phyloP scores from a whole-genome alignment of 2,797 vertebrate genomes.

The Ciconia nigra region DNA sequence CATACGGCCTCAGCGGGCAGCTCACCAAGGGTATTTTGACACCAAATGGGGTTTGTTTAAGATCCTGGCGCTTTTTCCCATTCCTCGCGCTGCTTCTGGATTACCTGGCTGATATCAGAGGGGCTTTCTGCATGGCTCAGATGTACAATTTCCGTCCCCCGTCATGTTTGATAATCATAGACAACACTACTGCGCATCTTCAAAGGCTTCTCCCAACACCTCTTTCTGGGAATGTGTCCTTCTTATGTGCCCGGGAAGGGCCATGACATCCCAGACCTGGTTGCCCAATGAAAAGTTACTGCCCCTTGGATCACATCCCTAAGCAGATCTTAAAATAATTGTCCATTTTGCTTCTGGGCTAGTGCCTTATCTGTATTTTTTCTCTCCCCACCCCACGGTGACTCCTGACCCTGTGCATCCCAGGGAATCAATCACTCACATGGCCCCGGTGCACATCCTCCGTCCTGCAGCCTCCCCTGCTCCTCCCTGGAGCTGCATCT shows the following conservation, averaged over 20 bases:
- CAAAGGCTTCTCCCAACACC: background rate
- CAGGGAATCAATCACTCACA: background rate
- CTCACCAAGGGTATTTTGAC: background rate
- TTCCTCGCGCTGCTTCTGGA: background rate
- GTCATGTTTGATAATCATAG: background rate
- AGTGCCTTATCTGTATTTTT: background rate
- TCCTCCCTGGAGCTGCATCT: background rate
- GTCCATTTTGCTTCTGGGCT: background rate
- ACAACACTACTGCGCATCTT: background rate
- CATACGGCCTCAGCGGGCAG: fast-evolving
- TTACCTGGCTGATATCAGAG: background rate
- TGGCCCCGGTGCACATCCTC: background rate
- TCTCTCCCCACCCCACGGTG: fast-evolving
- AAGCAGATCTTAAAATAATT: background rate
- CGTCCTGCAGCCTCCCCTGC: background rate
- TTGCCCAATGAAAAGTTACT: background rate
- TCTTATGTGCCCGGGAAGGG: background rate
- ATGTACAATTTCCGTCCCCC: background rate
- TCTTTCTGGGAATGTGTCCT: background rate
- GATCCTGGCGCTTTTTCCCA: background rate
- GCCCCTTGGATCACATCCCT: background rate
- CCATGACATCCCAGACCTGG: background rate
- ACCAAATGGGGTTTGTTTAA: background rate
- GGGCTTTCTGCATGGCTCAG: background rate
- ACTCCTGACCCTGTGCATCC: background rate